phyloP scores from a whole-genome alignment of 2,113 vertebrate species.

The Hippocampus abdominalis region DNA sequence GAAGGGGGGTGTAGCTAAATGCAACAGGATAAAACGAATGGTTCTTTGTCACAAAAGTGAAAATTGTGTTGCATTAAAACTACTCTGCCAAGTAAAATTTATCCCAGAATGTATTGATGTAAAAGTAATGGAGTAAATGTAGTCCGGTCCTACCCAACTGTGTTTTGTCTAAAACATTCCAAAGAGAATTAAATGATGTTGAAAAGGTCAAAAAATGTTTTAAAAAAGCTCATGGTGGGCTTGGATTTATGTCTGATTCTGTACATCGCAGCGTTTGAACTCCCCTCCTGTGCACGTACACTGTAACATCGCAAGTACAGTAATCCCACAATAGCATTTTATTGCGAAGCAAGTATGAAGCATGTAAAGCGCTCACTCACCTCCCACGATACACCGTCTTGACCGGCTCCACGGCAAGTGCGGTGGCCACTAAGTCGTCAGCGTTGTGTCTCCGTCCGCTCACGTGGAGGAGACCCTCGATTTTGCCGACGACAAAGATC shows the following conservation, averaged over 20 bases:
- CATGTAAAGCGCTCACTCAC: conserved; percentile 61
- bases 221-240: too few relatives aligned
- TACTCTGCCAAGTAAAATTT: too few relatives aligned
- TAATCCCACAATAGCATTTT: neutral
- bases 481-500: conserved; percentile 96
- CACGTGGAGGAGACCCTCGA: conserved; percentile 87
- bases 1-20: too few relatives aligned
- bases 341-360: neutral
- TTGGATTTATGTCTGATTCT: neutral
- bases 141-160: too few relatives aligned
- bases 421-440: conserved; percentile 93
- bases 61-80: too few relatives aligned
- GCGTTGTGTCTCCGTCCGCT: conserved; percentile 92
- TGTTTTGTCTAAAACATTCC: too few relatives aligned
- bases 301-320: neutral
- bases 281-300: neutral
- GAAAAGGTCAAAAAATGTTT: too few relatives aligned
- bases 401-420: conserved; percentile 90
- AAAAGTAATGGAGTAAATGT: too few relatives aligned
- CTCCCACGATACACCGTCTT: conserved; percentile 97
- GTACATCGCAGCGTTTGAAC: neutral
- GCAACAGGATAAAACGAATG: too few relatives aligned
- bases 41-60: too few relatives aligned
- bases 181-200: too few relatives aligned
- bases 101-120: too few relatives aligned